Evolutionary conservation across 2,113 vertebrate species (phyloP).

Genomic region (Salvator merianae): DNA sequence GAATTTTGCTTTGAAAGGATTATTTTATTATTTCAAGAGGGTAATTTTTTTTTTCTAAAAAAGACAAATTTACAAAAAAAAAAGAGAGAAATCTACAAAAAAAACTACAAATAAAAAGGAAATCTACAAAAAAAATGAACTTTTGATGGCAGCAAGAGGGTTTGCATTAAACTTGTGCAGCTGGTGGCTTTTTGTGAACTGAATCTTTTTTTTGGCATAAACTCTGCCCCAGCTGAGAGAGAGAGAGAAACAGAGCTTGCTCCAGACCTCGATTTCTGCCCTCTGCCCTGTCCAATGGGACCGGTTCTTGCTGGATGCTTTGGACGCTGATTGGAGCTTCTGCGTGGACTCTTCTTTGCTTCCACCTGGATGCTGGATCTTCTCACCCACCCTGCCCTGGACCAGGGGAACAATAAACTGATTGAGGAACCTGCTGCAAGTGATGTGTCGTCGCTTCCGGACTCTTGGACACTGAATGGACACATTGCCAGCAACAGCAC

Average conservation of each 20-base stretch:
- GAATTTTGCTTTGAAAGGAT: slow-evolving; percentile 38
- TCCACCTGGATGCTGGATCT: slow-evolving; percentile 10
- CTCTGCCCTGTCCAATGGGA: slow-evolving; percentile 8
- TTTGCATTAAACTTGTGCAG: slow-evolving; percentile 6
- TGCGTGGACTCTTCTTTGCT: slow-evolving; percentile 25
- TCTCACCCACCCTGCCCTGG: slow-evolving; percentile 4
- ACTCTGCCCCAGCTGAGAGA: slow-evolving; percentile 21
- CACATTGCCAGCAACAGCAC: slow-evolving; percentile 16
- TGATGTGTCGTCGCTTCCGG: slow-evolving; percentile 31
- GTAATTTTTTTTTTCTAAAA: slow-evolving; percentile 34
- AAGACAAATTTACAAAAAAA: slow-evolving; percentile 43
- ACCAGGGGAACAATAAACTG: slow-evolving; percentile 32
- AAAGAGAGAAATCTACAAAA: slow-evolving; percentile 34
- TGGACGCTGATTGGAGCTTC: slow-evolving; percentile 33
- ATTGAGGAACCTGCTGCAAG: slow-evolving; percentile 25
- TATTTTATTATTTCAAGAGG: slow-evolving; percentile 40
- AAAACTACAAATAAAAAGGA: slow-evolving; percentile 20
- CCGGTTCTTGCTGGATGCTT: slow-evolving; percentile 27
- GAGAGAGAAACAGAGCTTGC: slow-evolving; percentile 29
- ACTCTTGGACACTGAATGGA: slow-evolving; percentile 22
- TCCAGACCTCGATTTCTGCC: slow-evolving; percentile 27
- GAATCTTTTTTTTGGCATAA: slow-evolving; percentile 9
- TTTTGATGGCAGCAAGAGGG: slow-evolving; percentile 28
- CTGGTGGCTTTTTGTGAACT: slow-evolving; percentile 19
- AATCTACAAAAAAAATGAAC: slow-evolving; percentile 26